These are phyloP conservation scores for Cottus gobio DNA, from an alignment of 2,113 vertebrate genomes.

Conservation along the genomic window DNA sequence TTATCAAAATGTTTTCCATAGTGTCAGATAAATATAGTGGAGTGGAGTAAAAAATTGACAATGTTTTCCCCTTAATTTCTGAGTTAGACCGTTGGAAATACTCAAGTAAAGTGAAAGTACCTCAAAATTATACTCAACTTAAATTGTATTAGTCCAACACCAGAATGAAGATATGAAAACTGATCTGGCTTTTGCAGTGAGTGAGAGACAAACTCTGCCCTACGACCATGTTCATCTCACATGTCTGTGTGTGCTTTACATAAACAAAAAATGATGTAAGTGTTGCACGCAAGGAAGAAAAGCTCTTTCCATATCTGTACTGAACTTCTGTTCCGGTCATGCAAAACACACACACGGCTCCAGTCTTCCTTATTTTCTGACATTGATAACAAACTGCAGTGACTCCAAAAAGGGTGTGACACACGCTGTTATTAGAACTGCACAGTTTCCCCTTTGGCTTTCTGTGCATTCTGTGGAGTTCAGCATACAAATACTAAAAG, in stretches of 20 bases:
- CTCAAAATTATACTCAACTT: not conserved
- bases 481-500: not conserved
- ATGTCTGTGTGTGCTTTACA: not conserved
- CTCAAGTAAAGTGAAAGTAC: not conserved
- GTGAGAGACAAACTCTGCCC: not conserved
- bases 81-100: not conserved
- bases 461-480: not conserved
- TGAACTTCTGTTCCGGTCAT: not conserved
- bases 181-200: not conserved
- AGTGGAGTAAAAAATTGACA: not conserved
- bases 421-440: not conserved
- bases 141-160: not conserved
- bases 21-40: not conserved
- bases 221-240: not conserved
- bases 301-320: not conserved
- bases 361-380: conserved; percentile 30
- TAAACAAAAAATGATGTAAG: not conserved
- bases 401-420: not conserved
- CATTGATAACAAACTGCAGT: not conserved
- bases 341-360: conserved; percentile 5
- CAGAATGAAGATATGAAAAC: not conserved
- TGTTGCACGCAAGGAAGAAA: conserved; percentile 1
- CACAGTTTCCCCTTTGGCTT: conserved; percentile 7
- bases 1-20: not conserved
- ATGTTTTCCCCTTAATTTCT: not conserved